phyloP scores from a whole-genome alignment of 2,797 vertebrate genomes.

The Thamnophis elegans region DNA sequence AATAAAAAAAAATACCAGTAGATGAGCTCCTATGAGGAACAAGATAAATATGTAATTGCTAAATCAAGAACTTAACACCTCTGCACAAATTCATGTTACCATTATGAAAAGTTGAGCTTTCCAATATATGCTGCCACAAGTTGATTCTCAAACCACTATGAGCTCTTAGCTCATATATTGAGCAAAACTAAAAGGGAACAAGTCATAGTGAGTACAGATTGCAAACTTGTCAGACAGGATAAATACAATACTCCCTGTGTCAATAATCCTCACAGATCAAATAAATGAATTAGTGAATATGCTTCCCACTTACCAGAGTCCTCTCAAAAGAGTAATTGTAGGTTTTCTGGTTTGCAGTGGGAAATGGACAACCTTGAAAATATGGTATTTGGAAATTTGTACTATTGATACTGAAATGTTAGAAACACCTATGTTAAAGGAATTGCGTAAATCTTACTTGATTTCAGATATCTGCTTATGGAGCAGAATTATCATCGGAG shows the following conservation, averaged over 20 bases:
- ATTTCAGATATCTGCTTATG: slow-evolving; percentile 80
- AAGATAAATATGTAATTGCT: background rate
- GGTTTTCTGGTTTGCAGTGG: background rate
- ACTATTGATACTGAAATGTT: background rate
- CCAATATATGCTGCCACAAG: background rate
- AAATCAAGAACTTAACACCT: background rate
- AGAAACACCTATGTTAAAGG: background rate
- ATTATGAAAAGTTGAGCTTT: background rate
- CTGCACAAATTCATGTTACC: background rate
- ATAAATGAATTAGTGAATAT: background rate
- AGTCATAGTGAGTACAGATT: background rate
- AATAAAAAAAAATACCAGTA: background rate
- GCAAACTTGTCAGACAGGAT: background rate
- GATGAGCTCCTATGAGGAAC: background rate
- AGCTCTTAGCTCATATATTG: background rate
- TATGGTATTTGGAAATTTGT: background rate
- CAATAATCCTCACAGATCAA: background rate
- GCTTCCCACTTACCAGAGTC: background rate
- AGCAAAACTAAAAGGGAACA: background rate
- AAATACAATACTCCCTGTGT: background rate
- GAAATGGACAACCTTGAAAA: background rate
- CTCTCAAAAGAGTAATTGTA: background rate
- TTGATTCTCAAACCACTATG: background rate
- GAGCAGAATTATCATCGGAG: slow-evolving; percentile 88
- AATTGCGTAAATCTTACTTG: background rate